Base-by-base conservation (phyloP, 2,113 vertebrate species). In the Calidris pygmaea region DNA sequence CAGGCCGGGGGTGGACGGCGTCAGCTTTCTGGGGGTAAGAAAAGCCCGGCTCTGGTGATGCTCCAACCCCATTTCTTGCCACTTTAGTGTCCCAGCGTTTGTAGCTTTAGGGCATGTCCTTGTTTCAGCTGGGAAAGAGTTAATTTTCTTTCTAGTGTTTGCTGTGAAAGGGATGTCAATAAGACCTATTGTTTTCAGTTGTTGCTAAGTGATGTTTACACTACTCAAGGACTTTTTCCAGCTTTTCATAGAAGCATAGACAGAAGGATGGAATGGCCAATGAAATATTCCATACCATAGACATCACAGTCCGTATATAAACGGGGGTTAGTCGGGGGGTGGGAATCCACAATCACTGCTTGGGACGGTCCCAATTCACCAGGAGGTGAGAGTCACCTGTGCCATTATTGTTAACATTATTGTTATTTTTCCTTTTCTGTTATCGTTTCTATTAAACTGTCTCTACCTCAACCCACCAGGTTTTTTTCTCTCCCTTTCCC, bases 1-100 rank as follows among this genome's bases (percentile, higher is more conserved):
- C 34, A 59, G 47, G 5, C 45, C 0, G 1, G 32, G 21, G 14
- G 3, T 14, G 52, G 52, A 10, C 1, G 0, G 6, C 17, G 8
- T 17, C 32, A 47, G 14, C n/a, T 72, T 66, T 39, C 27, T 18
- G 35, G 30, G 32, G 59, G 29, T 21, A 56, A 74, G 71, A 67
- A 91, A 85, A 89, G 47, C 66, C 67, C n/a, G 35, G 70, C 22
- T 65, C 45, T 37, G 24, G 6, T 19, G 22, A 32, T 70, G 34
- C 20, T 79, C 56, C 56, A 58, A 4, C 21, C 19, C 22, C 3
- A 7, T 78, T 77, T 48, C 37, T 76, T 87, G 32, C 32, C 35
- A 14, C 8, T 43, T 90, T 4, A 41, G 7, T 65, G 52, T 77
- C n/a, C 76, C 55, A 39, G 16, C 1, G 0, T 48, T 83, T 45